Base-by-base conservation (phyloP, 2,113 vertebrate genomes). In the Nycticorax nycticorax region DNA sequence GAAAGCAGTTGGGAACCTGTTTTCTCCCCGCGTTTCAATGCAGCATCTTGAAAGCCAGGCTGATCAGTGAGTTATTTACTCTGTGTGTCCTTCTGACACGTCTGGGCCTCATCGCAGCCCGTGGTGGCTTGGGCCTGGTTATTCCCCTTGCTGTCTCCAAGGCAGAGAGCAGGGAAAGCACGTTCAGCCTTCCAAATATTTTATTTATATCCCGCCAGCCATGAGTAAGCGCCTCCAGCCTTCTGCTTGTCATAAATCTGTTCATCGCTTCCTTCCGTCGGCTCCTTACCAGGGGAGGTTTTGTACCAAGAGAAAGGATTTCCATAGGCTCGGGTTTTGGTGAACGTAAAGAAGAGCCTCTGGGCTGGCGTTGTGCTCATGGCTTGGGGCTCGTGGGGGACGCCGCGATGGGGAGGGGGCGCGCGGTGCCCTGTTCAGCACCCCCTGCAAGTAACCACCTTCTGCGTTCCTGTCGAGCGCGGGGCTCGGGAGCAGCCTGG, bases 41-140 rank as follows among this genome's bases (percentile, higher is more conserved):
- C 3, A 15, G 32, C 48, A 12, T 8, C 33, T 9, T 5, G 37
- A 20, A 11, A 80, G 30, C 33, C 16, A 27, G 21, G 63, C 50
- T 72, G 69, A 10, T 11, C 26, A 18, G 37, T 14, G 15, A 16
- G 47, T 11, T 3, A 2, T 14, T 23, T 17, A 1, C 60, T 35
- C 30, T 15, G 6, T 6, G 0, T 0, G 0, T 52, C 22, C 32
- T 18, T 8, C 20, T 18, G 27, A 10, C 5, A 5, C 2, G 2
- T 11, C 1, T 1, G 3, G 45, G 9, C 11, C 50, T 66, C 39
- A 2, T 13, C 24, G 3, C 60, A 9, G 50, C 23, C 64, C 85
- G 12, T 13, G 0, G 5, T 8, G 48, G 15, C 85, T 89, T 1
- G 0, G 19, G 47, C 28, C 26, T 26, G 0, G 60, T 52, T 47